These are phyloP conservation scores for Phataginus tetradactyla DNA, from an alignment of 2,797 vertebrate species.

Conservation along the genomic window DNA sequence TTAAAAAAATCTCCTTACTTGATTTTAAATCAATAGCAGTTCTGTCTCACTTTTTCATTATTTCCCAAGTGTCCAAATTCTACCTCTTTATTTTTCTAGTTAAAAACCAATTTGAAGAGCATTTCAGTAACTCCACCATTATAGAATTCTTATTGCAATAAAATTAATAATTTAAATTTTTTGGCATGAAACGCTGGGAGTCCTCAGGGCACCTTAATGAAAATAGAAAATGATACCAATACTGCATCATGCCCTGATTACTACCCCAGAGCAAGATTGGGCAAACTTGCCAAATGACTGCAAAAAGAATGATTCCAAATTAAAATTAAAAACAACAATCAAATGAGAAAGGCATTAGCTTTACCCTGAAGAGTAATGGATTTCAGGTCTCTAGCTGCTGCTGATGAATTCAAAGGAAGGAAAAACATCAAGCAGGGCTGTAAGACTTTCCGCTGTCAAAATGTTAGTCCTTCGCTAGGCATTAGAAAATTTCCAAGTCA, in stretches of 20 bases:
- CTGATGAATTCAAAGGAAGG: not conserved
- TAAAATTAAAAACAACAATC: conserved; percentile 68
- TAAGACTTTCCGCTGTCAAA: not conserved
- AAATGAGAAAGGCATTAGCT: conserved; percentile 51
- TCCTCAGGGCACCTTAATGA: conserved; percentile 68
- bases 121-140: conserved; percentile 67
- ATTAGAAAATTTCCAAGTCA: not conserved
- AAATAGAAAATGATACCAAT: conserved; percentile 72
- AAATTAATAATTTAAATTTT: conserved; percentile 82
- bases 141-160: conserved; percentile 69
- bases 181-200: conserved; percentile 67
- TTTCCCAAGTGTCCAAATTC: conserved; percentile 62
- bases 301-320: conserved; percentile 68
- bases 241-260: conserved; percentile 61
- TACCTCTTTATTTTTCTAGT: conserved; percentile 74
- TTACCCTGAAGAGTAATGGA: conserved; percentile 47
- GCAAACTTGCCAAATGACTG: conserved; percentile 57
- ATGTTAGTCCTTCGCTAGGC: not conserved
- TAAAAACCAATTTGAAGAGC: conserved; percentile 73
- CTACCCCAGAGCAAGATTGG: conserved; percentile 40
- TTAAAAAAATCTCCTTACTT: conserved; percentile 12
- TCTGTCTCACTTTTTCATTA: conserved; percentile 59
- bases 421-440: not conserved
- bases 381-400: conserved; percentile 4
- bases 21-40: conserved; percentile 65